phyloP scores from a whole-genome alignment of 1,140 invertebrate species.

The Drosophila suzukii region DNA sequence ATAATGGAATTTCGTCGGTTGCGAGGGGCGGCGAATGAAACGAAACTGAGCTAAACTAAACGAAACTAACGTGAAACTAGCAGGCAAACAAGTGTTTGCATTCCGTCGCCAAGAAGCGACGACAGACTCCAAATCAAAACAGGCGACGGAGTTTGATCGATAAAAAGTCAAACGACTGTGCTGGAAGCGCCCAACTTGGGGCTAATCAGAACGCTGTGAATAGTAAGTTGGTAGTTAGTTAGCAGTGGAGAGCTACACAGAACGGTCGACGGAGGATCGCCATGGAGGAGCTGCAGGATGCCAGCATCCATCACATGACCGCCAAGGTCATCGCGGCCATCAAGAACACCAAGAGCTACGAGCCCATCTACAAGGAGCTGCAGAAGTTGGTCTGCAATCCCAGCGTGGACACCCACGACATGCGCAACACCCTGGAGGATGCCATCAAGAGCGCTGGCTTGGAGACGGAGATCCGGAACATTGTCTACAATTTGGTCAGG shows the following conservation, averaged over 20 bases:
- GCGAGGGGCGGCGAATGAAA: constrained; percentile 19
- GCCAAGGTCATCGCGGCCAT: constrained; percentile 88
- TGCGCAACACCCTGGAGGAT: constrained; percentile 90
- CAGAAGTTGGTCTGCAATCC: constrained; percentile 88
- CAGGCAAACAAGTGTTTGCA: constrained; percentile 72
- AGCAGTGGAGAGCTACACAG: constrained; percentile 1
- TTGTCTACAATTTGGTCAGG: constrained; percentile 92
- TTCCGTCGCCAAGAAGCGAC: constrained; percentile 77
- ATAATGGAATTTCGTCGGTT: constrained; percentile 57
- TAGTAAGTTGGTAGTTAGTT: constrained; percentile 22
- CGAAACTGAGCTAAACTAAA: constrained; percentile 5
- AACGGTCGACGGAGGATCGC: not conserved
- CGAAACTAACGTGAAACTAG: constrained; percentile 16
- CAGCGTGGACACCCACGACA: constrained; percentile 90
- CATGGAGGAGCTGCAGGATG: constrained; percentile 86
- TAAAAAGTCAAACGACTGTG: constrained; percentile 52
- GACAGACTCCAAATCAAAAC: constrained; percentile 53
- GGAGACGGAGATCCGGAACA: constrained; percentile 92
- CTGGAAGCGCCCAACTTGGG: constrained; percentile 15
- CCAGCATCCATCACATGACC: constrained; percentile 87
- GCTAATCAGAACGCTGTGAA: constrained; percentile 28
- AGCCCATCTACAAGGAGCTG: constrained; percentile 87
- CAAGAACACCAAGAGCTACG: constrained; percentile 87
- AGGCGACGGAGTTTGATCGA: constrained; percentile 56
- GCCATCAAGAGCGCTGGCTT: constrained; percentile 90